phyloP scores from a whole-genome alignment of 1,140 invertebrate species.

The Pentalonia nigronervosa region DNA sequence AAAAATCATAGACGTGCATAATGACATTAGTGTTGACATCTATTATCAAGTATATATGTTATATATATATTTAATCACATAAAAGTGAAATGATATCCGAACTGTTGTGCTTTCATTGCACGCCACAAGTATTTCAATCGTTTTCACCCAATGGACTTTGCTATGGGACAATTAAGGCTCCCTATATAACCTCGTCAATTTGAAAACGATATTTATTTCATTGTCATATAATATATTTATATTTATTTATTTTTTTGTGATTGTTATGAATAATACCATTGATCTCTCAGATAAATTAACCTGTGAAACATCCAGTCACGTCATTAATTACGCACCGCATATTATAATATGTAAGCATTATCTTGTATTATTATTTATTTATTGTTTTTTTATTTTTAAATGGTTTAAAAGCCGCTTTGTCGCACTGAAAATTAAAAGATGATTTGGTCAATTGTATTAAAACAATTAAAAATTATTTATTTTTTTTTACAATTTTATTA shows the following conservation, averaged over 20 bases:
- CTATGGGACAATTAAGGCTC: not conserved
- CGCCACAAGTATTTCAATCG: not conserved
- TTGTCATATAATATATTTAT: not conserved
- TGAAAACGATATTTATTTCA: constrained; percentile 31
- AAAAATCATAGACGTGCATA: not conserved
- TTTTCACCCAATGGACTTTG: not conserved
- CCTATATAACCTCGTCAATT: constrained; percentile 50
- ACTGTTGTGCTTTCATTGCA: not conserved
- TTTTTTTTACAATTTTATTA: constrained; percentile 24
- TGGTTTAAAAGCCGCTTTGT: constrained; percentile 14
- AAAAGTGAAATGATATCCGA: not conserved
- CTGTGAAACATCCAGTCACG: constrained; percentile 1
- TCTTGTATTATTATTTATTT: constrained; percentile 30
- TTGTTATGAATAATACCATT: constrained; percentile 26
- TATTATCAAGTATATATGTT: not conserved
- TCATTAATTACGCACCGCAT: constrained; percentile 30
- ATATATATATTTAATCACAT: not conserved
- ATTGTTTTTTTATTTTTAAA: constrained; percentile 25
- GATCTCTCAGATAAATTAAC: constrained; percentile 33
- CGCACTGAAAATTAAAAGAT: not conserved
- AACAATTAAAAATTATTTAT: not conserved
- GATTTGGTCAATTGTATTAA: not conserved
- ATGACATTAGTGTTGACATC: not conserved
- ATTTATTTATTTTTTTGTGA: not conserved
- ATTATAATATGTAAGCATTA: constrained; percentile 4